Evolutionary conservation across 2,888 invertebrate genomes (phyloP), one percentile per base, ranked within the genome.

Genomic region (Papilio elwesi): DNA sequence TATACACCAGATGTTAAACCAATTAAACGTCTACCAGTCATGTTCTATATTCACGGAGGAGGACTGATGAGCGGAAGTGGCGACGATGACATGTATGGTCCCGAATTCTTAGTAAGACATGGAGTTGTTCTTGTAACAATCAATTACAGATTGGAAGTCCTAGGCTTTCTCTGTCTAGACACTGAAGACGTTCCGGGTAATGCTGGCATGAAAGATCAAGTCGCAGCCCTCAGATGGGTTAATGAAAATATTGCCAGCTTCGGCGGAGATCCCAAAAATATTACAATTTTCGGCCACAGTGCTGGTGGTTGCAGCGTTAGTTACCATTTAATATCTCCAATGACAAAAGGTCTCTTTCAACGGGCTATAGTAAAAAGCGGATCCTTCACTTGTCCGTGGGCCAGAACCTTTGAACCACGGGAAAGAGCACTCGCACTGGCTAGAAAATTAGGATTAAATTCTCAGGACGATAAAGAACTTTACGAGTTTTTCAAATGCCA

Each of bases 301-400:
- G 88, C 90, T 12, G 90, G 90, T 1, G 81, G 83, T 1, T 79
- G 80, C 4, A 75, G 89, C 0, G 81, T 87, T 4, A 85, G 86
- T 63, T 81, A 86, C 4, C 74, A 89, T n/a, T 83, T 84, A 76
- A 75, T 90, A 3, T 86, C 88, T 2, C 75, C 79, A 55, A 69
- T 78, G 10, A 77, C 85, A 0, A 75, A 80, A 52, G 87, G 86
- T 12, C 72, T 83, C 0, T 81, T 82, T 53, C 73, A 77, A 43
- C 78, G 78, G 74, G 80, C 78, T 13, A 80, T 83, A 48, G 71
- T 75, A 0, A 76, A 79, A 73, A 82, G 81, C 71, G 82, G 81
- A 0, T 95, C 95, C 0, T 90, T 94, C 5, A 87, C 94, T 47
- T 92, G 93, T 79, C 90, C 93, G 0, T 95, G 95, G 95, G 92